Evolutionary conservation across 2,888 invertebrate species (phyloP).

Genomic region (Meandrusa payeni): DNA sequence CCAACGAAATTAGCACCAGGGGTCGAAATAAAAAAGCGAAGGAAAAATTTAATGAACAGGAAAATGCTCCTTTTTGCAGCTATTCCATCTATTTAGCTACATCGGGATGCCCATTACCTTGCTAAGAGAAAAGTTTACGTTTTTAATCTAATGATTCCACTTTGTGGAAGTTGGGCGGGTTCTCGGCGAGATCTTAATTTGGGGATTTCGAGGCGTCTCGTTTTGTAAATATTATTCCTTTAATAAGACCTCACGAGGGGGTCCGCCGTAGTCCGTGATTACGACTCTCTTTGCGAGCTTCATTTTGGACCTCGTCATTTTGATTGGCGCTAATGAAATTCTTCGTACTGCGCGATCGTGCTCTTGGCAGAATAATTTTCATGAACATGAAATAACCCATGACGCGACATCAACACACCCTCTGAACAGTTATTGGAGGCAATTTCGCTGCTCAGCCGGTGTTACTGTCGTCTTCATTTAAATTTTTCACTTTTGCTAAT

Average conservation of each 20-base stretch:
- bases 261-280: conserved; percentile 78
- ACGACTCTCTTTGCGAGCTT: conserved; percentile 78
- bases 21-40: conserved; percentile 81
- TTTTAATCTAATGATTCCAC: conserved; percentile 83
- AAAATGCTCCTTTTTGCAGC: conserved; percentile 82
- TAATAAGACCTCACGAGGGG: conserved; percentile 81
- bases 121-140: conserved; percentile 82
- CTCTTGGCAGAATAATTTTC: conserved; percentile 77
- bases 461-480: conserved; percentile 69
- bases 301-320: conserved; percentile 80
- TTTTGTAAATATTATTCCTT: conserved; percentile 82
- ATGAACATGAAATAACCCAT: conserved; percentile 59
- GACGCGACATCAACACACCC: conserved; percentile 66
- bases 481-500: conserved; percentile 75
- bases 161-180: conserved; percentile 82
- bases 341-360: conserved; percentile 76
- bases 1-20: conserved; percentile 82
- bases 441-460: conserved; percentile 64
- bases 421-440: conserved; percentile 63
- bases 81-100: conserved; percentile 82
- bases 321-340: conserved; percentile 82
- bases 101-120: conserved; percentile 82
- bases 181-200: conserved; percentile 81
- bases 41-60: conserved; percentile 83
- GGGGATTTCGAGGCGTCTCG: conserved; percentile 81